Percentiles rank a stretch among this genome's conserved stretches.
phyloP scores from a whole-genome alignment of 2,113 vertebrate genomes.

The Gnathonemus longibarbis region DNA sequence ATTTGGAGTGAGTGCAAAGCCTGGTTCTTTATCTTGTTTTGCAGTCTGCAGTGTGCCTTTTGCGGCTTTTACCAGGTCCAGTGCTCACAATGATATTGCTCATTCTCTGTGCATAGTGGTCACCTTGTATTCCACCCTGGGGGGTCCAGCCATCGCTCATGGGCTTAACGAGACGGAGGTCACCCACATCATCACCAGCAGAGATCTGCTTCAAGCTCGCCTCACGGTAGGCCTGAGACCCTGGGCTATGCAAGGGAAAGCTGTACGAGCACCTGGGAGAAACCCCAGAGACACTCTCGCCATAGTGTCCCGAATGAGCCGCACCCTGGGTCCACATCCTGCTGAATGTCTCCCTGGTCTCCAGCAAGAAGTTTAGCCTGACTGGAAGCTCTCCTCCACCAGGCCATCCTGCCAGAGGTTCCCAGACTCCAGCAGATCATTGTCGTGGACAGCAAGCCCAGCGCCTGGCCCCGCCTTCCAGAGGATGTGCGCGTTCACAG shows the following conservation, averaged over 20 bases:
- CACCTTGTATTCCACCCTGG: slow-evolving; percentile 86
- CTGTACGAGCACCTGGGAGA: not conserved
- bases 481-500: slow-evolving; percentile 77
- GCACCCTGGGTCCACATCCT: not conserved
- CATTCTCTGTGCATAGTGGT: slow-evolving; percentile 64
- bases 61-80: not conserved
- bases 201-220: slow-evolving; percentile 81
- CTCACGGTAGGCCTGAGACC: slow-evolving; percentile 67
- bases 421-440: slow-evolving; percentile 78
- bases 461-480: slow-evolving; percentile 65
- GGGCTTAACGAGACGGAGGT: slow-evolving; percentile 86
- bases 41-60: not conserved
- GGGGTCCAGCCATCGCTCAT: slow-evolving; percentile 82
- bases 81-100: not conserved
- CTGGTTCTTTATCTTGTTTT: not conserved
- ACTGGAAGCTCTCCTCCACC: slow-evolving; percentile 15
- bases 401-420: slow-evolving; percentile 78
- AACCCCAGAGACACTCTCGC: not conserved
- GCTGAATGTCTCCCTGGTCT: not conserved
- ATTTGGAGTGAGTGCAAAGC: not conserved
- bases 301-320: not conserved
- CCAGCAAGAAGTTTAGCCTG: not conserved
- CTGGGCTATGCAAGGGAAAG: not conserved
- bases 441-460: slow-evolving; percentile 72
- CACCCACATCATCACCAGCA: slow-evolving; percentile 89